Evolutionary conservation across 2,113 vertebrate species (phyloP), one percentile per base, ranked within the genome.

Genomic region (Pangasianodon gigas): DNA sequence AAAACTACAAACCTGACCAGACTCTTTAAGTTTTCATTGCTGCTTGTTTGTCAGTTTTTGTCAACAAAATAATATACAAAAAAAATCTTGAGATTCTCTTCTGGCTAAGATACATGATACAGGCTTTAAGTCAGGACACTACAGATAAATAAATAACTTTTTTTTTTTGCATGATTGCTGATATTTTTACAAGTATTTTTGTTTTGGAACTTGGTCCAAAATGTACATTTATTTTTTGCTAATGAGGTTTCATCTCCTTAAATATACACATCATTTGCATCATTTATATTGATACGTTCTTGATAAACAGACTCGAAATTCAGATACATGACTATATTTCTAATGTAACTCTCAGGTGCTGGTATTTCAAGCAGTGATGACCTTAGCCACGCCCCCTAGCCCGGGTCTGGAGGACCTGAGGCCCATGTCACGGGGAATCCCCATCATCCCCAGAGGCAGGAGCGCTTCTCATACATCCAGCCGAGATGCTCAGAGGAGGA

Each of bases 391-490:
- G 19, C 83, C 41, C n/a, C 46, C 46, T 37, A 56, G 56, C 21
- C 62, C 9, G 9, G 41, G 4, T 11, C 80, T 84, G 46, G 48
- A 56, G n/a, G 84, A 86, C 54, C 92, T 94, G 87, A 85, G 86
- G 1, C 24, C 1, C 0, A 75, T 44, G 2, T 93, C 91, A 80
- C 92, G 62, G n/a, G 90, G 81, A 37, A 89, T 91, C 58, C 8
- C 46, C 10, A 79, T 95, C 71, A 75, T 41, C 44, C 77, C 91
- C 79, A 90, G 94, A 90, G 74, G 32, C n/a, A 88, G 26, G 37
- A 92, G 90, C 46, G n/a, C 51, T 0, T 88, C 86, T 90, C 83
- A 67, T 11, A 44, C 67, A 10, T 48, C 84, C 51, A 69, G 37
- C 21, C 82, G 21, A 88, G 74, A 86, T 2, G 24, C 87, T 69